A percentile compares a stretch with the other conserved stretches of the same genome.
phyloP scores from a whole-genome alignment of 2,797 vertebrate species.

The Xenentodon cancila region DNA sequence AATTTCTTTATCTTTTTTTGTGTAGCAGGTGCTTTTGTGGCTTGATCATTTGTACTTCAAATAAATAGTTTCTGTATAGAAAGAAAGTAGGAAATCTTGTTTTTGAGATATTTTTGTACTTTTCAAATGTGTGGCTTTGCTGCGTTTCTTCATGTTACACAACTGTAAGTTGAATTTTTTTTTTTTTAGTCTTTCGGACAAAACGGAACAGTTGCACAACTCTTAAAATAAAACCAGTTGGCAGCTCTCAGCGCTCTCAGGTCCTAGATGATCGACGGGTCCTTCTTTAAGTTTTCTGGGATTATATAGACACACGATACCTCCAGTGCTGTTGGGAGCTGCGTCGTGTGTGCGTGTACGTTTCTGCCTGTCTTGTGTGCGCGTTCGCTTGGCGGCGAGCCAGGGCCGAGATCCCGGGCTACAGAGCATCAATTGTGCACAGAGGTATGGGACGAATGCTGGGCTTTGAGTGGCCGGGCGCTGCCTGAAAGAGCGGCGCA shows the following conservation, averaged over 20 bases:
- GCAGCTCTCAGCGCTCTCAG: no score
- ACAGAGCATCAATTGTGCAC: slow-evolving; percentile 71
- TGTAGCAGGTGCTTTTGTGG: no score
- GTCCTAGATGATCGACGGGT: no score
- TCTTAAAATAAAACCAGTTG: no score
- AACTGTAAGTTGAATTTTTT: neutral
- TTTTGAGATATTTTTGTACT: neutral
- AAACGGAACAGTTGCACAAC: neutral
- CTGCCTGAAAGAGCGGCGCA: slow-evolving; percentile 56
- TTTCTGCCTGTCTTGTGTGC: slow-evolving; percentile 12
- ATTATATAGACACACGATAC: neutral
- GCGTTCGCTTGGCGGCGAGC: slow-evolving; percentile 36
- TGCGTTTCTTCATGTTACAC: neutral
- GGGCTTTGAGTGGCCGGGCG: slow-evolving; percentile 34
- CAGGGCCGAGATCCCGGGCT: slow-evolving; percentile 47
- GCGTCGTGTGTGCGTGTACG: neutral
- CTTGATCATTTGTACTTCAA: no score
- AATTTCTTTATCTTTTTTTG: slow-evolving; percentile 7
- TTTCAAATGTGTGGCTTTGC: no score
- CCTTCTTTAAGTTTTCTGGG: no score
- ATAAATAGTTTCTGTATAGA: neutral
- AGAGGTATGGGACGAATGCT: slow-evolving; percentile 72
- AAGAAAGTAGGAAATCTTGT: neutral
- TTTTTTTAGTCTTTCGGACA: neutral
- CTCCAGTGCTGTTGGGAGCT: neutral